Conservation (phyloP, 1,140 invertebrate genomes). For the Lucilia cuprina region DNA sequence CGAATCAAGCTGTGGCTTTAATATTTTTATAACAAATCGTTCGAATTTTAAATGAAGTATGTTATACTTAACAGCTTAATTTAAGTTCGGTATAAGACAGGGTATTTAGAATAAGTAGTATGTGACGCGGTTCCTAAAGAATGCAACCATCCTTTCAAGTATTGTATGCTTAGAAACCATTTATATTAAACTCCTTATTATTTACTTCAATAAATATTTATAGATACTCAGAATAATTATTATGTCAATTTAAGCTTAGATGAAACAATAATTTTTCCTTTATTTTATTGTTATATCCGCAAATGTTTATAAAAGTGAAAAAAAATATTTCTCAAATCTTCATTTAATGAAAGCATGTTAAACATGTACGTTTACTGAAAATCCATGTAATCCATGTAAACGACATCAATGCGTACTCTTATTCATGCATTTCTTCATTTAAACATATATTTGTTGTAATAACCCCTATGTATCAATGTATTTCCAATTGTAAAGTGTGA, state of each 20-base stretch:
- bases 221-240: not conserved
- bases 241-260: not conserved
- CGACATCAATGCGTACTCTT: not conserved
- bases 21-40: too few relatives aligned
- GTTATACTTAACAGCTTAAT: too few relatives aligned
- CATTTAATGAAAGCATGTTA: conserved; percentile 6
- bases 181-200: too few relatives aligned
- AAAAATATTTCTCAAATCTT: not conserved
- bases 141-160: too few relatives aligned
- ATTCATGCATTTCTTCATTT: too few relatives aligned
- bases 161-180: too few relatives aligned
- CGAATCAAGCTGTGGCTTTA: too few relatives aligned
- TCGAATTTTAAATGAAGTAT: too few relatives aligned
- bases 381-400: not conserved
- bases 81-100: too few relatives aligned
- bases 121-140: too few relatives aligned
- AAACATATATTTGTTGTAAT: not conserved
- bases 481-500: conserved; percentile 8
- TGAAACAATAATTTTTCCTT: not conserved
- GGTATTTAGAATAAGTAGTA: too few relatives aligned
- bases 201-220: not conserved
- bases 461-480: not conserved
- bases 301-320: not conserved
- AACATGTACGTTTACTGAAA: not conserved
- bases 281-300: not conserved